phyloP scores from a whole-genome alignment of 2,113 vertebrate species.

The Mus pahari region DNA sequence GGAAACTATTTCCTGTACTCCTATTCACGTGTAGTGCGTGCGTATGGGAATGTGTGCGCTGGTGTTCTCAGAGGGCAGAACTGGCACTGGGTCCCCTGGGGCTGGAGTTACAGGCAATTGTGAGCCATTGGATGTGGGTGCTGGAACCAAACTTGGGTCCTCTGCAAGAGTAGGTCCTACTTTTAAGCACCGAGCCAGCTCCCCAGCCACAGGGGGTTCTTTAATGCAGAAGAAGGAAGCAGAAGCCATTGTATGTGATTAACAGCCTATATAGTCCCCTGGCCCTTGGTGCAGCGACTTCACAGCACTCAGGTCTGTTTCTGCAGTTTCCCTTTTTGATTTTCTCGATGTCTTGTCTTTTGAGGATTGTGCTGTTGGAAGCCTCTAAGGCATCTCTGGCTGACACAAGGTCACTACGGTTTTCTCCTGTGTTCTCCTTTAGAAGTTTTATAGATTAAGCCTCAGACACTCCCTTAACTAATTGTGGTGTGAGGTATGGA shows the following conservation, averaged over 20 bases:
- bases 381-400: not conserved
- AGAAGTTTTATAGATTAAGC: not conserved
- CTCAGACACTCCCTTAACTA: not conserved
- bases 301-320: not conserved
- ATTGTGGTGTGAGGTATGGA: not conserved
- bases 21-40: too few species aligned
- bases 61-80: not conserved
- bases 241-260: not conserved
- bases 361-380: not conserved
- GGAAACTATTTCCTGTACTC: not conserved
- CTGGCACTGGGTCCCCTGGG: not conserved
- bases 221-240: not conserved
- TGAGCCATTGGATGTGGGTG: not conserved
- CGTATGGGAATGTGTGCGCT: too few species aligned
- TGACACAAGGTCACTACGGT: not conserved
- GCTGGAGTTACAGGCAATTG: not conserved
- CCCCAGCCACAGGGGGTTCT: not conserved
- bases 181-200: not conserved
- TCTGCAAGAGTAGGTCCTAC: not conserved
- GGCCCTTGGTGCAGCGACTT: not conserved
- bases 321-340: not conserved
- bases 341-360: slow-evolving; percentile 2
- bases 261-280: not conserved
- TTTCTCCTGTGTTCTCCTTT: not conserved
- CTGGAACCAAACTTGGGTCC: not conserved